phyloP scores from a whole-genome alignment of 1,140 invertebrate species.

The Tetramorium parvispinum region DNA sequence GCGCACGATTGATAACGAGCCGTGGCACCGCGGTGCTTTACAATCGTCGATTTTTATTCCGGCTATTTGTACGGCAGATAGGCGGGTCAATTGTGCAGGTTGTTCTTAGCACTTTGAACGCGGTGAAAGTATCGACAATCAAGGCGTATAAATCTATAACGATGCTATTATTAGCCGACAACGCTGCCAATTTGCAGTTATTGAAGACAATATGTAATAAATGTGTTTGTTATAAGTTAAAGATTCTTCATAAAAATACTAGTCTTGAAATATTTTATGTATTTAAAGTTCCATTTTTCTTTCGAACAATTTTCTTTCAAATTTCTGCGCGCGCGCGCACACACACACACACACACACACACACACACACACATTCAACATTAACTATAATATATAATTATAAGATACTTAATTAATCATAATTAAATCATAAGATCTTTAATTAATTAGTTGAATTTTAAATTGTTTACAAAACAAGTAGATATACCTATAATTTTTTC shows the following conservation, averaged over 20 bases:
- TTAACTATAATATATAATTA: background rate
- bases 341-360: too few relatives aligned
- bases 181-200: background rate
- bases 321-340: too few relatives aligned
- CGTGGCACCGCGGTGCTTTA: slow-evolving; percentile 56
- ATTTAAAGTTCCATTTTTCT: background rate
- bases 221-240: background rate
- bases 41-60: slow-evolving; percentile 54
- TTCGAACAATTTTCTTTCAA: background rate
- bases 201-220: background rate
- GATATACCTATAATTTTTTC: background rate
- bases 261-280: background rate
- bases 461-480: background rate
- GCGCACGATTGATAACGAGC: slow-evolving; percentile 75
- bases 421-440: background rate
- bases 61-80: slow-evolving; percentile 30
- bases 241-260: background rate
- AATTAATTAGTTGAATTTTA: background rate
- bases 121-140: background rate
- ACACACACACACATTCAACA: background rate
- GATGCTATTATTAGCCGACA: slow-evolving; percentile 7
- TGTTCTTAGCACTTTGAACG: background rate
- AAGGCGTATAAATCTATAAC: background rate
- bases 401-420: background rate
- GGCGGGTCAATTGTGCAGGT: slow-evolving; percentile 20